Base-by-base conservation (phyloP, 92 coral and sea anemone genomes). In the Phenganax stokvisi region DNA sequence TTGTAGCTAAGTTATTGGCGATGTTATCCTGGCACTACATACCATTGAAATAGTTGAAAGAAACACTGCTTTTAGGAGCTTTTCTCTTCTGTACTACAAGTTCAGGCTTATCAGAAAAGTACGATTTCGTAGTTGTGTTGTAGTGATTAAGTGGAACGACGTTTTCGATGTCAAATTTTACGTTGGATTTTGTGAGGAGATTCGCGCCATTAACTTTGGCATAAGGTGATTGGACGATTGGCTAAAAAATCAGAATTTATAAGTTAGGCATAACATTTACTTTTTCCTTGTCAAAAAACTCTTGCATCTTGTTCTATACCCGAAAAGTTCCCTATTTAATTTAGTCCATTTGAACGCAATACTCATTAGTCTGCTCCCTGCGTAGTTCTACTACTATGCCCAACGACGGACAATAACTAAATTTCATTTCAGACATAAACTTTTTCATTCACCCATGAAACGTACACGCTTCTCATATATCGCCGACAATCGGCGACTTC, bases 131-230 rank as follows among this genome's bases (percentile, higher is more conserved):
- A 17, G 97, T 90, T 17, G 97, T 92, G 51, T 91, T 96, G 15
- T 93, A 91, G 83, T 86, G 90, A 12, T 85, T 55, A 12, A 80
- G 79, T 17, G 91, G 7, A 68, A 68, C 73, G n/a, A 16, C 91
- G 51, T 83, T 86, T 10, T 91, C 91, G 0, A 81, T 89, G 44
- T 97, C 98, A 69, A 93, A 85, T 67, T 91, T 89, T 12, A 93
- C 92, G 76, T 93, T 89, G 59, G 98, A 93, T 61, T 89, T 87
- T 51, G 98, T 93, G 55, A 96, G 66, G 12, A 93, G 91, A 28
- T 91, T 86, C 12, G 98, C 92, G n/a, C 98, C 98, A 84, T 93
- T 90, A 29, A 93, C 98, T 58, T 86, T 86, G 66, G 82, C 69
- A 73, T 89, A 89, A 63, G 84, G 91, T 74, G 81, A 71, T 80